Percentiles rank a stretch among this genome's conserved stretches.
Evolutionary conservation across 2,888 invertebrate genomes (phyloP).

Genomic region (Sipha maydis): DNA sequence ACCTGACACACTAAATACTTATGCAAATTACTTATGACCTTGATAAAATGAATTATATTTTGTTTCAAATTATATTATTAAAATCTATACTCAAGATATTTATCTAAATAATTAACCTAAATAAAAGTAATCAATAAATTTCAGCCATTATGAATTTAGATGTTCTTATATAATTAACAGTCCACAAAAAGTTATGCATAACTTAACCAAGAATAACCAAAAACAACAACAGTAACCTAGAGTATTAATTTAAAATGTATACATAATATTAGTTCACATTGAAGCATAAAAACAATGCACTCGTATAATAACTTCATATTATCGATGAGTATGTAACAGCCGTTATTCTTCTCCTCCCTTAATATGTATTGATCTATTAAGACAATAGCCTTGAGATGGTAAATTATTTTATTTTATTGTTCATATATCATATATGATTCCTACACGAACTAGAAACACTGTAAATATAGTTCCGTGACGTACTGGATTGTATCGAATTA

Average conservation of each 20-base stretch:
- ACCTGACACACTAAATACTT: neutral
- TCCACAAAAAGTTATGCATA: neutral
- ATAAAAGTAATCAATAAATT: neutral
- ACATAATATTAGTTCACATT: neutral
- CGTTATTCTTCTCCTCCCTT: neutral
- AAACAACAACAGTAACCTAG: no score
- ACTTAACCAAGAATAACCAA: neutral
- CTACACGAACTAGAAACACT: neutral
- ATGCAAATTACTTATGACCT: neutral
- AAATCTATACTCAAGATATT: neutral
- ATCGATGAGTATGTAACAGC: no score
- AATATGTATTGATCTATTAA: neutral
- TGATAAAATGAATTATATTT: neutral
- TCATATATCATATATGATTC: neutral
- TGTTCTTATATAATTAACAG: neutral
- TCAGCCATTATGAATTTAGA: no score
- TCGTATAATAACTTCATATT: no score
- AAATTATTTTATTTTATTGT: neutral
- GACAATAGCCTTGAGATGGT: neutral
- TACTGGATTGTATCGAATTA: neutral
- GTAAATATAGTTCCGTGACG: conserved; percentile 1
- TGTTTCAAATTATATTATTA: neutral
- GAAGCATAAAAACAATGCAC: neutral
- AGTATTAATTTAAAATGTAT: neutral
- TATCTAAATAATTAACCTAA: neutral